Base-by-base conservation (phyloP, 2,113 vertebrate genomes). In the Siniperca knerii region DNA sequence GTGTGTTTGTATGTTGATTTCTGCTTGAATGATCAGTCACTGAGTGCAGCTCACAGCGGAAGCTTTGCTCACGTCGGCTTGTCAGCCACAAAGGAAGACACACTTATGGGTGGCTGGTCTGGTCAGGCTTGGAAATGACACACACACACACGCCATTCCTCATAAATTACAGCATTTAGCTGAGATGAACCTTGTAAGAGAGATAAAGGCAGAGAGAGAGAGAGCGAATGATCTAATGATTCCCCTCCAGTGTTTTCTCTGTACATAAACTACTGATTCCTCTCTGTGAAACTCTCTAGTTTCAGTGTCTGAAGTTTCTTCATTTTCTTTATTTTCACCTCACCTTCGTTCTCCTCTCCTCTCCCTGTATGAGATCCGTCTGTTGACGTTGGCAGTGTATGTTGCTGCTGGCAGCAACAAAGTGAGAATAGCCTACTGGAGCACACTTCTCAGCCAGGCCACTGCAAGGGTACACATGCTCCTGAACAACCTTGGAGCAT, bases 21-120 rank as follows among this genome's bases (percentile, higher is more conserved):
- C 87, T 89, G 85, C 91, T 86, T 71, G 79, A 93, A 37, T 85
- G 84, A 86, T 86, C 80, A 66, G 84, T 86, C 87, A 80, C 75
- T 65, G 73, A 89, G 89, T 89, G 84, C 87, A 83, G 88, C 76
- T 86, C 84, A 77, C 88, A 88, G 88, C 75, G 71, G 90, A 90
- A 87, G 89, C 84, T 91, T 90, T 81, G 82, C 86, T 92, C 91
- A 87, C 18, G 64, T 74, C 55, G 50, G 64, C 85, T 68, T 86
- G 87, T 93, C 90, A 92, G 80, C 83, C 64, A 81, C 88, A 90
- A 90, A 92, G 89, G 86, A 80, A 92, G 76, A 88, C 85, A 90
- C 90, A 91, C 89, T 94, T 93, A 89, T 92, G 89, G 93, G 89
- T 92, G 87, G 92, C 86, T 92, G 89, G 55, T 82, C 88, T 87